Base-by-base conservation (phyloP, 2,888 invertebrate genomes). In the Lottia gigantea region DNA sequence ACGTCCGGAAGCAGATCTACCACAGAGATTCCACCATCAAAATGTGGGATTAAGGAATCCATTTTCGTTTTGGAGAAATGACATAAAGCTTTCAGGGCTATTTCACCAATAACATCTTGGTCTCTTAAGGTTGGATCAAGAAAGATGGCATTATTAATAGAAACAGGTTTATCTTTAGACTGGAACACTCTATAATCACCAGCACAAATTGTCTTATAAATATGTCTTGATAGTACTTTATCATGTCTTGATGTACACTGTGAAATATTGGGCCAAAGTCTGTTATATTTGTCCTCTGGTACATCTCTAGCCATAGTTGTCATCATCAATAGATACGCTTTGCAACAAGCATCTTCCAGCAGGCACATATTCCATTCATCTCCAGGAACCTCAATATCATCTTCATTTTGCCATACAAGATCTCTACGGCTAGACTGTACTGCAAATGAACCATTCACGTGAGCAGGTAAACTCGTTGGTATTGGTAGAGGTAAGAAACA, bases 391-490 rank as follows among this genome's bases (percentile, higher is more conserved):
- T 62, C 19, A 62, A 79, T 83, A 74, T 86, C 85, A 70, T 86
- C 86, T 23, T 77, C 77, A 16, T 80, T 79, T 46, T 66, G 68
- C 40, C 74, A 75, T 15, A 67, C 70, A 12, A 88, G 75, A 46
- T 80, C 75, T 19, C 82, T 72, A 40, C 87, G 71, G 55, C 84
- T 81, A 14, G 83, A 78, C 8, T 80, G 80, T 6, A 87, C 78
- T 8, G 84, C 78, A 75, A 87, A 87, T 12, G 81, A 78, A 0
- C 82, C 85, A 69, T 86, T 87, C 11, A 87, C 73, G 71, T 86
- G 85, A 31, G 86, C 78, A 3, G 83, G 82, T 45, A 87, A 78
- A 1, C 74, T 72, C 45, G 79, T 78, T 26, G 72, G 69, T 14
- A 84, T 74, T 26, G 86, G 85, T 14, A 87, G 76, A 0, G 86